A percentile compares a stretch with the other conserved stretches of the same genome.
These are phyloP conservation scores for Phalacrocorax pelagicus DNA, from an alignment of 2,113 vertebrate species.

Conservation along the genomic window DNA sequence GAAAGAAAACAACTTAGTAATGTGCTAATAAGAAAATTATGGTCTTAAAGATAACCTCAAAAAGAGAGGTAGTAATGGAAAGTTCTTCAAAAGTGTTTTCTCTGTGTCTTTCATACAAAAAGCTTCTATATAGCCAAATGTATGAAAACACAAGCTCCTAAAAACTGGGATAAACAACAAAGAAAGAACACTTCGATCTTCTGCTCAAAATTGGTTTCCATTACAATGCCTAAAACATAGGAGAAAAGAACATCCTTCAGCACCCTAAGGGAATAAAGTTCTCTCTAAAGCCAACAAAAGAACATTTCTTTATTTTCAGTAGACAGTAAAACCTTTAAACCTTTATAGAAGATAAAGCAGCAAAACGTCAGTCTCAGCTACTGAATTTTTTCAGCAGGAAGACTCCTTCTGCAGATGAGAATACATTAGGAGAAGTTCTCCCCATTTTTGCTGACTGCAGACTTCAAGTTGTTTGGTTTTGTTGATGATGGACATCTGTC, in stretches of 20 bases:
- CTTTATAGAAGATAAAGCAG: background rate
- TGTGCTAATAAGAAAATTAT: background rate
- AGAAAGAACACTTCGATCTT: background rate
- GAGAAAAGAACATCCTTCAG: background rate
- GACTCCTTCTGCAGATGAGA: background rate
- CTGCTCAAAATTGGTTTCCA: background rate
- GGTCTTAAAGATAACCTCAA: background rate
- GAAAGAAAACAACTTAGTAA: background rate
- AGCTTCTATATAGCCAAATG: background rate
- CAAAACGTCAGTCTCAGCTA: background rate
- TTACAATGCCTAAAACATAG: background rate
- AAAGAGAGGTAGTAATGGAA: background rate
- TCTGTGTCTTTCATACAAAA: background rate
- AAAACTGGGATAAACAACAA: background rate
- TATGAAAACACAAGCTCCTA: background rate
- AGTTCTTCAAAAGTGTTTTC: background rate
- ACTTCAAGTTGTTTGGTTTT: background rate
- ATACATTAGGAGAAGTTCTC: background rate
- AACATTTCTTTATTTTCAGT: background rate
- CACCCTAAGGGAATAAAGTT: background rate
- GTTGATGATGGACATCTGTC: no score
- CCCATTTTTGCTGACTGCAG: background rate
- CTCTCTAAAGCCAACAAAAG: background rate
- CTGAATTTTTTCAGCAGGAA: background rate
- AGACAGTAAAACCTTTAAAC: background rate